These are phyloP conservation scores for Drosophila obscura DNA, from an alignment of 1,140 invertebrate species.

Conservation along the genomic window DNA sequence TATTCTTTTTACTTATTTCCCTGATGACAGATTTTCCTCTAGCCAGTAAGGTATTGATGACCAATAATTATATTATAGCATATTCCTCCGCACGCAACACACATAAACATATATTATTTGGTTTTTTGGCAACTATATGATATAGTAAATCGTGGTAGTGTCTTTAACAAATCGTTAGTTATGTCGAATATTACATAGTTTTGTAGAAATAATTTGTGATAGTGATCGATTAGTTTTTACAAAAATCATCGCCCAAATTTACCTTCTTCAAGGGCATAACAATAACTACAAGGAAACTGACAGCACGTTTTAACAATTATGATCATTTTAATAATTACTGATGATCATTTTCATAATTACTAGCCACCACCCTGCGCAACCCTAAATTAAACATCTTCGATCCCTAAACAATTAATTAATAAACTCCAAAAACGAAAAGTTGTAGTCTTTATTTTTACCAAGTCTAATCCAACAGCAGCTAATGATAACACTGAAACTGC, in stretches of 20 bases:
- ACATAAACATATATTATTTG: too few species aligned
- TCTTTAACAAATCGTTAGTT: neutral
- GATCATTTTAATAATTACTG: constrained; percentile 62
- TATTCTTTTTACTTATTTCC: too few species aligned
- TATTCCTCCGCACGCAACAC: too few species aligned
- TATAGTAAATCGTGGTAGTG: constrained; percentile 31
- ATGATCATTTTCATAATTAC: constrained; percentile 27
- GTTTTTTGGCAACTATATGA: too few species aligned
- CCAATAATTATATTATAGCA: too few species aligned
- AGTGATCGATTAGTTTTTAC: neutral
- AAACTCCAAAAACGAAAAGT: constrained; percentile 66
- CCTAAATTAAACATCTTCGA: constrained; percentile 32
- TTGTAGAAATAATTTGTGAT: neutral
- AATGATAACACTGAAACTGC: constrained; percentile 44
- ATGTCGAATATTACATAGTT: neutral
- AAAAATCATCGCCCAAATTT: too few species aligned
- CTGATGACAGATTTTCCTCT: too few species aligned
- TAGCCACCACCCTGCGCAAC: neutral
- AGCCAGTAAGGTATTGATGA: too few species aligned
- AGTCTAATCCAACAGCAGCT: constrained; percentile 34
- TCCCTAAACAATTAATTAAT: constrained; percentile 79
- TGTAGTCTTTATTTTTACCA: neutral
- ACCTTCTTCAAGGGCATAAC: too few species aligned
- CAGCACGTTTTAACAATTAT: constrained; percentile 18
- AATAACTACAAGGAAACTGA: too few species aligned